phyloP scores from a whole-genome alignment of 2,797 vertebrate genomes.

The Enteromius unitaeniatus region DNA sequence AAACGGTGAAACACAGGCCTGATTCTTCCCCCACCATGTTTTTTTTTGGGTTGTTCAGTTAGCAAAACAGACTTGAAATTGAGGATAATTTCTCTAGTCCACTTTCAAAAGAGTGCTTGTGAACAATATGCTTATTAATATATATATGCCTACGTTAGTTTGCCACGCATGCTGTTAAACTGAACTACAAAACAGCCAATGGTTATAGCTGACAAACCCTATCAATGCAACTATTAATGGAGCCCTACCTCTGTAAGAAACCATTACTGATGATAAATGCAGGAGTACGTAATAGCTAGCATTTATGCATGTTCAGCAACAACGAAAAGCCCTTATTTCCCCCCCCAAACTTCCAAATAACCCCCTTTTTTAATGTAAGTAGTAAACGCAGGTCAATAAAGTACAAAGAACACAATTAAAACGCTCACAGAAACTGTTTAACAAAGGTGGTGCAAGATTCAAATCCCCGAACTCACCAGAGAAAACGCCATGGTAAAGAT shows the following conservation, averaged over 20 bases:
- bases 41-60: neutral
- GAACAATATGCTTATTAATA: neutral
- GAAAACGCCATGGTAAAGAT: conserved; percentile 80
- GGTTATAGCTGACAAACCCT: neutral
- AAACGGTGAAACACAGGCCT: neutral
- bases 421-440: no score
- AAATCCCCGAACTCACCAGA: conserved; percentile 72
- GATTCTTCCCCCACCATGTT: neutral
- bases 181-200: neutral
- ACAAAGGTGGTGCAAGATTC: neutral
- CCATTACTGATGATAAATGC: neutral
- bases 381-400: neutral
- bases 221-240: neutral
- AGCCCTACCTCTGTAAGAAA: neutral
- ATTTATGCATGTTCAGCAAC: neutral
- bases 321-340: no score
- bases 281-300: neutral
- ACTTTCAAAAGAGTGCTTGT: no score
- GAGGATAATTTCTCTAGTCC: rapidly evolving
- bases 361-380: neutral
- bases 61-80: neutral
- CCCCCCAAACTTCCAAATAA: neutral
- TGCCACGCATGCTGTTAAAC: neutral
- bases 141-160: neutral
- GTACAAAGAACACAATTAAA: neutral